Conservation (phyloP, 2,888 invertebrate genomes). For the Caenorhabditis sp. region DNA sequence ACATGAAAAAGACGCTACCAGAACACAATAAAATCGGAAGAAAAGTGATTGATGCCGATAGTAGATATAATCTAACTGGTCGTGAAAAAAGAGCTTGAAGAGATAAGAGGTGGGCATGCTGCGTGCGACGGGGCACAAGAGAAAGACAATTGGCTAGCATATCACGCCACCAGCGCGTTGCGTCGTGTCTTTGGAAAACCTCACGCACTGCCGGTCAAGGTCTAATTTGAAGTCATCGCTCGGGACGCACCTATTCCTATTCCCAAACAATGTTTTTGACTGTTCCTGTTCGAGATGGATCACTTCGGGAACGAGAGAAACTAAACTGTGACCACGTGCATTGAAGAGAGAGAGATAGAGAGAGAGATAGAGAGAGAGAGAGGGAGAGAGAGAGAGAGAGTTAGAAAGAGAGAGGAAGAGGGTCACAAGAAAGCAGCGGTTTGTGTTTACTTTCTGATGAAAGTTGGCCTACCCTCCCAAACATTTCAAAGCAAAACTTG, state of each 20-base stretch:
- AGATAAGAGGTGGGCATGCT: constrained; percentile 17
- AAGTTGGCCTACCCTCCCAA: not conserved
- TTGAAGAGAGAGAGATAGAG: not conserved
- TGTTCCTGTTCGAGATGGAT: not conserved
- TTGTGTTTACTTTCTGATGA: constrained; percentile 41
- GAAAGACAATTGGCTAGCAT: constrained; percentile 48
- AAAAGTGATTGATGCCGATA: constrained; percentile 41
- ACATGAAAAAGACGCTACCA: not conserved
- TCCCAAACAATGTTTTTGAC: too few relatives aligned
- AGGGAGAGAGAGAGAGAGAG: constrained; percentile 6
- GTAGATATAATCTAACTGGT: constrained; percentile 15
- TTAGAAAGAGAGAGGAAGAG: not conserved
- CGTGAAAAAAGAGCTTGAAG: constrained; percentile 5
- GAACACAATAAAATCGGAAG: constrained; percentile 2
- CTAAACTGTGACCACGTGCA: constrained; percentile 12
- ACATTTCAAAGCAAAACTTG: not conserved
- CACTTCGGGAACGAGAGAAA: constrained; percentile 1
- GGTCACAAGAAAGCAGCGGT: constrained; percentile 30
- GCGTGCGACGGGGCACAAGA: constrained; percentile 37
- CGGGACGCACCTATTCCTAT: too few relatives aligned
- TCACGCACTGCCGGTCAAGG: constrained; percentile 54
- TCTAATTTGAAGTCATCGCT: constrained; percentile 46
- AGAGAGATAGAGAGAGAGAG: constrained; percentile 13
- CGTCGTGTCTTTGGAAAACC: constrained; percentile 43
- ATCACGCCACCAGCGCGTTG: constrained; percentile 54